These are phyloP conservation scores for Hemibagrus guttatus DNA, from an alignment of 2,797 vertebrate genomes.

Conservation along the genomic window DNA sequence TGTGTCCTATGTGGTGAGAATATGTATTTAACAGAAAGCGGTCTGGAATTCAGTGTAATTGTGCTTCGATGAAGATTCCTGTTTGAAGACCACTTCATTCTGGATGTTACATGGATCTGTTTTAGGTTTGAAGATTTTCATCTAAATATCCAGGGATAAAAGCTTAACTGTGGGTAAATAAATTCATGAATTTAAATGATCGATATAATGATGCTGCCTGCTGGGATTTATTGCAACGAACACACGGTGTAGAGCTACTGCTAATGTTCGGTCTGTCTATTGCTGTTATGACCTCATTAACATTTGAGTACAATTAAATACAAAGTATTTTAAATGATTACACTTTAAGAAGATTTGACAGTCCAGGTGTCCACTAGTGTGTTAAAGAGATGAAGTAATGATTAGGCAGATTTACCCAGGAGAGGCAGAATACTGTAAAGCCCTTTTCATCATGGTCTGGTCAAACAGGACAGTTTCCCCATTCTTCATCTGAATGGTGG, in stretches of 20 bases:
- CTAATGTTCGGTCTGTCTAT: neutral
- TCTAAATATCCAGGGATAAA: neutral
- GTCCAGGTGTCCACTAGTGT: neutral
- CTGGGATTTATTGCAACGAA: neutral
- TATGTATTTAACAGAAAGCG: neutral
- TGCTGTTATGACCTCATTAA: neutral
- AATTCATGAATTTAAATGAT: neutral
- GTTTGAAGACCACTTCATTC: neutral
- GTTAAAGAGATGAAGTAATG: neutral
- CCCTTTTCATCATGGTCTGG: slow-evolving; percentile 82
- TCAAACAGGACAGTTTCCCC: slow-evolving; percentile 77
- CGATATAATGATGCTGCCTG: neutral
- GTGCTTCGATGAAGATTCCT: neutral
- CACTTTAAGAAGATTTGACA: neutral
- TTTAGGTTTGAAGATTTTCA: neutral
- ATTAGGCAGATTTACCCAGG: slow-evolving; percentile 74
- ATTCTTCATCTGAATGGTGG: slow-evolving; percentile 73
- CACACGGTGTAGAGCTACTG: neutral
- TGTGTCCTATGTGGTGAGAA: neutral
- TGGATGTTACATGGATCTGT: neutral
- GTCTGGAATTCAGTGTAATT: neutral
- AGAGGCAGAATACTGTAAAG: slow-evolving; percentile 89
- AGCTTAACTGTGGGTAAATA: neutral
- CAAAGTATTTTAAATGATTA: neutral
- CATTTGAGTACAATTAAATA: neutral